A percentile compares a stretch with the other conserved stretches of the same genome.
Conservation (phyloP, 2,797 vertebrate species). For the Triplophysa yarkandensis region DNA sequence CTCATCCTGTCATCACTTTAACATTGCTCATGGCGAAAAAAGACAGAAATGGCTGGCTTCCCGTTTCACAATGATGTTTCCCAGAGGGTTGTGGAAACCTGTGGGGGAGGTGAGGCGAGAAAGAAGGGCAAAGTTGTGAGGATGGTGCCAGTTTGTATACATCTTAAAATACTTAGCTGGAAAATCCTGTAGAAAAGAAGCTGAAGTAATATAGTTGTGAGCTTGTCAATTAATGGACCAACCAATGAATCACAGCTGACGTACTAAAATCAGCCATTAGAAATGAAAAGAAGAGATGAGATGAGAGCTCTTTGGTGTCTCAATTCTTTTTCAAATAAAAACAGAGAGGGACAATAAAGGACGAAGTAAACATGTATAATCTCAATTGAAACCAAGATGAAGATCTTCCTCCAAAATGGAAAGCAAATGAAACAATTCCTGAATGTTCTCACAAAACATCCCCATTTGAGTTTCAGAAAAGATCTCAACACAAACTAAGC, state of each 20-base stretch:
- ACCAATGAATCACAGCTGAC: background rate
- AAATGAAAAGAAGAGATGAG: too few species aligned
- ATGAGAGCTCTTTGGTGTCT: too few species aligned
- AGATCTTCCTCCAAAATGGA: too few species aligned
- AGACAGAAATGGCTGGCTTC: constrained; percentile 50
- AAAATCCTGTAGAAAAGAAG: background rate
- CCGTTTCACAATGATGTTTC: constrained; percentile 75
- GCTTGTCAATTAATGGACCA: background rate
- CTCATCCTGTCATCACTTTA: constrained; percentile 91
- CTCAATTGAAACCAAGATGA: too few species aligned
- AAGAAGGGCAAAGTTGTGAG: constrained; percentile 26
- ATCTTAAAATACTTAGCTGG: constrained; percentile 68
- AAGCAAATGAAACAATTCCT: too few species aligned
- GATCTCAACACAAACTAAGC: too few species aligned
- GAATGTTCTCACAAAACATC: too few species aligned
- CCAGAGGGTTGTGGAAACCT: constrained; percentile 69
- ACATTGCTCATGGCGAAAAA: constrained; percentile 78
- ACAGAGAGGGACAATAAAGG: too few species aligned
- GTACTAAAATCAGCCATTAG: background rate
- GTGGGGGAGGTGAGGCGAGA: background rate
- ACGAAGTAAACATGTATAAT: too few species aligned
- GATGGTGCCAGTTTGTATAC: constrained; percentile 74
- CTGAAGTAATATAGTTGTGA: constrained; percentile 66
- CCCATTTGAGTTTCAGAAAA: too few species aligned
- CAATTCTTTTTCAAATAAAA: too few species aligned